Base-by-base conservation (phyloP, 53 echinoderm and acorn worm genomes). In the Echinarachnius parma region DNA sequence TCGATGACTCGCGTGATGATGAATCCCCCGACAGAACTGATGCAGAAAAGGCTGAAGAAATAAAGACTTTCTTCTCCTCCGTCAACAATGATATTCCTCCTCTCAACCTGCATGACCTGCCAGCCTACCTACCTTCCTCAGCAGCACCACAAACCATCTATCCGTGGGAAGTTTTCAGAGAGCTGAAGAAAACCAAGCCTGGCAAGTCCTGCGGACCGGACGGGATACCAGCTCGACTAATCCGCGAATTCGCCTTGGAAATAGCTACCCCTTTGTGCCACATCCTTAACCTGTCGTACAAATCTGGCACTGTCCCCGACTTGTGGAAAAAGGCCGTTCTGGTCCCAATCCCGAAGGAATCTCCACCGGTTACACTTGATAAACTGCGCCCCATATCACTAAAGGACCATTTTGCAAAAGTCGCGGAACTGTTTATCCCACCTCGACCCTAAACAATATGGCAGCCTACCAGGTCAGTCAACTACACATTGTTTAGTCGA, bases 311-410 rank as follows among this genome's bases (percentile, higher is more conserved):
- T 4, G 72, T 72, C 15, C 72, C 72, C 27, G 2, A 4, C 0
- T 56, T 34, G 21, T 72, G 72, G 72, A 72, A 55, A 30, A 31
- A 70, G 53, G 53, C 72, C 1, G 55, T 54, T 26, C 34, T 54
- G 35, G 72, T 72, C 18, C 72, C 72, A 22, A 33, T 72, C n/a
- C 72, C 72, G 14, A 72, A 72, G 34, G 56, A 53, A 21, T n/a
- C n/a, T n/a, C 21, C 31, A 54, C 72, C 72, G 21, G 34, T 56
- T 18, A 53, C 27, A 29, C 4, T 56, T 8, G 72, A 72, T 34
- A 72, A 54, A 53, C 72, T 72, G 0, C 31, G 72, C 24, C 72
- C 72, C 31, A 56, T 72, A 21, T 34, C 72, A 24, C 30, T 72
- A 3, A 72, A 54, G 21, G 37, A 55, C 53, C 57, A 56, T 42